A percentile compares a stretch with the other conserved stretches of the same genome.
Conservation (phyloP, 2,888 invertebrate species). For the Tortrix viridana region DNA sequence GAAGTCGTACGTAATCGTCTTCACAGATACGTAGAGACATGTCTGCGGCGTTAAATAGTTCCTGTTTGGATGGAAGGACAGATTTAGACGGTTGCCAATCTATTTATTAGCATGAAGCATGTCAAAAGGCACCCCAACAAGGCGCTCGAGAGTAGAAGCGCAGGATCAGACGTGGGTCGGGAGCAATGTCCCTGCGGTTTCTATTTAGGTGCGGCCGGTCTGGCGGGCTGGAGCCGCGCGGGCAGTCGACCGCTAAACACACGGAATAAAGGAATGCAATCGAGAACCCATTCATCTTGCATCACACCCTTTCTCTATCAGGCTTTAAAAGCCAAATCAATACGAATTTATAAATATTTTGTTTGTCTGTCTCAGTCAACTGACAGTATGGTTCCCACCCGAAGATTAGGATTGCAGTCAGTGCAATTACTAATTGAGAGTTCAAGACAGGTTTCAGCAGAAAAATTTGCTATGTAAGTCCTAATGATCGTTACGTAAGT, state of each 20-base stretch:
- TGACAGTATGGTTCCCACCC: too few species aligned
- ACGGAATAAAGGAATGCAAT: slow-evolving; percentile 74
- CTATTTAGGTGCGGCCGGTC: slow-evolving; percentile 83
- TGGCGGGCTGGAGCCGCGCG: slow-evolving; percentile 74
- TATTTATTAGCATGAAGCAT: slow-evolving; percentile 34
- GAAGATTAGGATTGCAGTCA: too few species aligned
- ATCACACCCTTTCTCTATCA: slow-evolving; percentile 20
- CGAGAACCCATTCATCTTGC: slow-evolving; percentile 54
- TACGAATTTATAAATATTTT: too few species aligned
- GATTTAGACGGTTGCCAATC: slow-evolving; percentile 14
- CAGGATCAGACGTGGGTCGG: slow-evolving; percentile 73
- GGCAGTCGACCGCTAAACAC: slow-evolving; percentile 75
- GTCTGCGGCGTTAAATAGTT: slow-evolving; percentile 13
- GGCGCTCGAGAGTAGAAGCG: slow-evolving; percentile 68
- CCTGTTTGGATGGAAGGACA: neutral
- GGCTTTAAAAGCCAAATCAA: neutral
- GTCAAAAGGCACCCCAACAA: slow-evolving; percentile 66
- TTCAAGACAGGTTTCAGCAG: slow-evolving; percentile 2
- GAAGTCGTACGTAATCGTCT: slow-evolving; percentile 9
- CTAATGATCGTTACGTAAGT: slow-evolving; percentile 13
- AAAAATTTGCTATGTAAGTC: neutral
- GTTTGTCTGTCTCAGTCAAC: too few species aligned
- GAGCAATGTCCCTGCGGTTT: slow-evolving; percentile 83
- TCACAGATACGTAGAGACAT: slow-evolving; percentile 1
- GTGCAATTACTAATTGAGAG: too few species aligned